Evolutionary conservation across 2,888 invertebrate species (phyloP), one percentile per base, ranked within the genome.

Genomic region (Caenorhabditis angaria): DNA sequence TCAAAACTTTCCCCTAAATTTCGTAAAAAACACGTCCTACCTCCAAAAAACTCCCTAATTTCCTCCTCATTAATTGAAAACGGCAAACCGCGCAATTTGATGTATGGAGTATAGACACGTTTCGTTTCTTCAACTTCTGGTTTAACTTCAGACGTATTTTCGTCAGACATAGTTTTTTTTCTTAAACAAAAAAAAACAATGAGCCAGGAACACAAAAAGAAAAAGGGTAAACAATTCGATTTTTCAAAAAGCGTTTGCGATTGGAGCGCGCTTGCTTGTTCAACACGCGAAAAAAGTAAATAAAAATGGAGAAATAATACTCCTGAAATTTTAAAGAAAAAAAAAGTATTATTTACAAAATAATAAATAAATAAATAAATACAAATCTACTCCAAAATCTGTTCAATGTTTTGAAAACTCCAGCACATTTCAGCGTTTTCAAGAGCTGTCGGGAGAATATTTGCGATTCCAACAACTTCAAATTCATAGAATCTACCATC

Each of bases 71-170:
- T 70, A 0, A 82, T 78, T 24, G 76, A 74, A 75, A 74, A 85
- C 4, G 85, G 85, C 24, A 85, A 70, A 10, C 85, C 85, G 25
- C 85, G 79, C n/a, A 85, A 71, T 14, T 82, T 27, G 18, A 56
- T 10, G 32, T 32, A 56, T 32, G 20, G 54, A 6, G 54, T 24
- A 4, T 25, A 10, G 18, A 54, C 54, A 8, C 32, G n/a, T n/a
- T n/a, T 20, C 10, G 28, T 10, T 27, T 28, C 41, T 41, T 41
- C 12, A 5, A 32, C 32, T 32, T 32, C 6, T 8, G 32, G 12
- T 12, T 32, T 41, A 18, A 41, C 41, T 41, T 41, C 41, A 41
- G 41, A 12, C 10, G 41, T 18, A 10, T 41, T 14, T 14, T 41
- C 41, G 3, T 41, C 41, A 18, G 3, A 3, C 41, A 41, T 41